Base-by-base conservation (phyloP, 2,113 vertebrate species). In the Colius striatus region DNA sequence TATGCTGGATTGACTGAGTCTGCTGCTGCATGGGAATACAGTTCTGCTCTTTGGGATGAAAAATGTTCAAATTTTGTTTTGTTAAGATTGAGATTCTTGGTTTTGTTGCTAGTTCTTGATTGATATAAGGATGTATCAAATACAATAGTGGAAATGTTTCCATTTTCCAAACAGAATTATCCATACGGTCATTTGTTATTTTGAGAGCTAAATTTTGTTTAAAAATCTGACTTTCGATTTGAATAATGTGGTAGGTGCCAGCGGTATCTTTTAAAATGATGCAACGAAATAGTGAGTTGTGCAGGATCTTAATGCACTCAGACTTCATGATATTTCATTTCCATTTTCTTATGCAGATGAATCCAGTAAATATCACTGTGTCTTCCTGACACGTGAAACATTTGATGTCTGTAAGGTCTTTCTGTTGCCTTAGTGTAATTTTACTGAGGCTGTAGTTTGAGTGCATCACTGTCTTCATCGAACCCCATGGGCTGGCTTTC, bases 161-260 rank as follows among this genome's bases (percentile, higher is more conserved):
- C 1, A 5, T 48, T 95, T 89, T 84, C 41, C 63, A 36, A 89
- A 66, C 29, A 71, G 38, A 77, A 70, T 30, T 48, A 83, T 58
- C 32, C 25, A 8, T 88, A 41, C 2, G 4, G 36, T 41, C 30
- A 47, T 86, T 84, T 77, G 5, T 73, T 88, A 60, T 86, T 88
- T 95, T 84, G 47, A 90, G 53, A 90, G 70, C 38, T 71, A 62
- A 82, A 73, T 55, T 80, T 83, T 85, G 25, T 60, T 88, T 80
- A 66, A 85, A 88, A 96, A 58, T 55, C 19, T 70, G 78, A 18
- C 41, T 90, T 95, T 30, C 26, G 3, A 11, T 85, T 79, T 94
- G 70, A 88, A 47, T 85, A 58, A 92, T 47, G n/a, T 57, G 45
- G 3, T 65, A 72, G 70, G 8, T 76, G 11, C n/a, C 22, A 70